Percentiles rank a stretch among this genome's conserved stretches.
Conservation (phyloP, 2,797 vertebrate genomes). For the Fringilla coelebs region DNA sequence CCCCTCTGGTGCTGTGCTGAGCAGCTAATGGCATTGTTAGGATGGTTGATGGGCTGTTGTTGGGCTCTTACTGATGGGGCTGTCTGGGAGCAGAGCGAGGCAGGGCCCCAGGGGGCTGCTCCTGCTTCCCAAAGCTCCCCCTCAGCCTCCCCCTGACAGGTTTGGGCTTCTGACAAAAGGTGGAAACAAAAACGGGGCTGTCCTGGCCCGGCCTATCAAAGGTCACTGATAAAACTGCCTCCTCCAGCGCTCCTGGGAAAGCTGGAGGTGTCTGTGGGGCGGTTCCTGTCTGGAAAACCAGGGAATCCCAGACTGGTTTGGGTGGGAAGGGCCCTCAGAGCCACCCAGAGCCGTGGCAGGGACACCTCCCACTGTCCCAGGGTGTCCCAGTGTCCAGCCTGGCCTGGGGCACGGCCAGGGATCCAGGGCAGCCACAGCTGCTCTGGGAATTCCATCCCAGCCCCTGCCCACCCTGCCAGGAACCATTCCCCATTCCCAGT, state of each 20-base stretch:
- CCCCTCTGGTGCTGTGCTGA: not conserved
- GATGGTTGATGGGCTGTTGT: not conserved
- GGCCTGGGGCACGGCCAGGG: not conserved
- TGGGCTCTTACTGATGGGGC: not conserved
- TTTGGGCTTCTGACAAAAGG: not conserved
- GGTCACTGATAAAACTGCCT: not conserved
- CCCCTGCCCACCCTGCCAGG: not conserved
- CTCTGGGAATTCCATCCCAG: not conserved
- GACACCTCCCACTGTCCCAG: not conserved
- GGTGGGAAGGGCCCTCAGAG: fast-evolving
- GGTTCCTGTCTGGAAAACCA: not conserved
- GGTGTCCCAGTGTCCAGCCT: not conserved
- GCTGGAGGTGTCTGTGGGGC: fast-evolving
- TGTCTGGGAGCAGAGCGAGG: not conserved
- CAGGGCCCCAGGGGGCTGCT: not conserved
- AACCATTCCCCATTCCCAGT: fast-evolving
- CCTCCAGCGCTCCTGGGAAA: not conserved
- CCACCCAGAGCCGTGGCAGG: not conserved
- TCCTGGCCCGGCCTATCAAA: fast-evolving
- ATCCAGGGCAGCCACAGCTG: not conserved
- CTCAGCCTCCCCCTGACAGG: not conserved
- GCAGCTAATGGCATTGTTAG: not conserved
- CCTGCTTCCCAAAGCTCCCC: not conserved
- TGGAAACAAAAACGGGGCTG: fast-evolving
- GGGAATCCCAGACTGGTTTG: not conserved